These are phyloP conservation scores for Lateolabrax maculatus DNA, from an alignment of 2,797 vertebrate genomes.

Conservation along the genomic window DNA sequence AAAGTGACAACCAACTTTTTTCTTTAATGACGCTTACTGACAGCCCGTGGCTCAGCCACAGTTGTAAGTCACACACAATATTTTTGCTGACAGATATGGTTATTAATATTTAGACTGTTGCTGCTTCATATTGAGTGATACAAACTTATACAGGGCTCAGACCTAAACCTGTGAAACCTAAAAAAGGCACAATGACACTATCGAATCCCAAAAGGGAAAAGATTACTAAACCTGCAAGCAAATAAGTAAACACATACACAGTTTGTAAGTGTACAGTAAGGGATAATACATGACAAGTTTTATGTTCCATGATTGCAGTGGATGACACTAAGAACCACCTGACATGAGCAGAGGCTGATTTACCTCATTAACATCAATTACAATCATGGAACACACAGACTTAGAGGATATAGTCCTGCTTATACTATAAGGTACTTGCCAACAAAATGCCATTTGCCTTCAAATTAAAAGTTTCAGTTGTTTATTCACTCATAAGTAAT, in stretches of 20 bases:
- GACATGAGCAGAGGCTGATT: neutral
- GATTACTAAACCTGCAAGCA: neutral
- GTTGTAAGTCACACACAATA: conserved; percentile 28
- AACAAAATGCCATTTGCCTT: neutral
- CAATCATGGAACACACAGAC: too few species aligned
- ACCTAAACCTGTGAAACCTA: conserved; percentile 1
- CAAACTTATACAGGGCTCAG: neutral
- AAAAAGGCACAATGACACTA: too few species aligned
- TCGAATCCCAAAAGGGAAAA: too few species aligned
- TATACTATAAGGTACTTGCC: too few species aligned
- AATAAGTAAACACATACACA: neutral
- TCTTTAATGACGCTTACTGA: conserved; percentile 5
- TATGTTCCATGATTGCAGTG: neutral
- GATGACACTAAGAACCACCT: neutral
- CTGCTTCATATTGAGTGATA: conserved; percentile 3
- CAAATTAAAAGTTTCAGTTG: neutral
- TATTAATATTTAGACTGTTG: conserved; percentile 18
- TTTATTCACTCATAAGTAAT: neutral
- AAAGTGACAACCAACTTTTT: conserved; percentile 14
- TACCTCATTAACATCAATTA: too few species aligned
- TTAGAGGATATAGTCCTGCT: too few species aligned
- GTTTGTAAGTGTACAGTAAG: conserved; percentile 3
- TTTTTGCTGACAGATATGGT: conserved; percentile 26
- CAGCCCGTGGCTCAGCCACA: conserved; percentile 35
- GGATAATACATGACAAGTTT: neutral